Percentiles rank a stretch among this genome's conserved stretches.
Conservation (phyloP, 2,113 vertebrate species). For the Engystomops pustulosus region DNA sequence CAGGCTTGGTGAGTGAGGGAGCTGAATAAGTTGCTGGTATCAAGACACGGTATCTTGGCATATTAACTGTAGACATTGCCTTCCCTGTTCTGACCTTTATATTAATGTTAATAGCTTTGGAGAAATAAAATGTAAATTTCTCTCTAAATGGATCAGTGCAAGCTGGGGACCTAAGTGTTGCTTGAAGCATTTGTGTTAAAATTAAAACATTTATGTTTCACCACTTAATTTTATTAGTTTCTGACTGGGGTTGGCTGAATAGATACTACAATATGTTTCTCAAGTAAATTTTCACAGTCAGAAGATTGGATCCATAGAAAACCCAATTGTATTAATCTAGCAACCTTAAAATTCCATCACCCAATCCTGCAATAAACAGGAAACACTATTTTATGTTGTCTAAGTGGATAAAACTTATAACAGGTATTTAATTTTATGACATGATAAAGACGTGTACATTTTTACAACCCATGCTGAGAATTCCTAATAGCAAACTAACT, state of each 20-base stretch:
- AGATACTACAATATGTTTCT: conserved; percentile 59
- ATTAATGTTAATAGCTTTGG: conserved; percentile 72
- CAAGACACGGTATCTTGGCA: conserved; percentile 66
- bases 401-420: conserved; percentile 36
- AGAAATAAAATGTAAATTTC: conserved; percentile 75
- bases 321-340: not conserved
- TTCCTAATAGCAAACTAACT: conserved; percentile 31
- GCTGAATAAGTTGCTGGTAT: conserved; percentile 64
- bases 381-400: not conserved
- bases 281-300: conserved; percentile 53
- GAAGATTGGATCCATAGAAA: not conserved
- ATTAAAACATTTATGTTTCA: conserved; percentile 73
- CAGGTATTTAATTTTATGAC: conserved; percentile 42
- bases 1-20: conserved; percentile 64
- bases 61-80: conserved; percentile 67
- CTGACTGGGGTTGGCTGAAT: conserved; percentile 66
- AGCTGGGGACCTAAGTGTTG: conserved; percentile 65
- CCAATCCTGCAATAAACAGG: conserved; percentile 28
- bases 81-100: conserved; percentile 71
- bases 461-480: conserved; percentile 32
- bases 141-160: conserved; percentile 73
- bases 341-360: conserved; percentile 23
- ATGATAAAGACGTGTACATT: conserved; percentile 30
- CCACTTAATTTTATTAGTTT: conserved; percentile 73
- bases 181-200: conserved; percentile 69